Evolutionary conservation across 2,113 vertebrate species (phyloP), one percentile per base, ranked within the genome.

Genomic region (Chaenogobius annularis): DNA sequence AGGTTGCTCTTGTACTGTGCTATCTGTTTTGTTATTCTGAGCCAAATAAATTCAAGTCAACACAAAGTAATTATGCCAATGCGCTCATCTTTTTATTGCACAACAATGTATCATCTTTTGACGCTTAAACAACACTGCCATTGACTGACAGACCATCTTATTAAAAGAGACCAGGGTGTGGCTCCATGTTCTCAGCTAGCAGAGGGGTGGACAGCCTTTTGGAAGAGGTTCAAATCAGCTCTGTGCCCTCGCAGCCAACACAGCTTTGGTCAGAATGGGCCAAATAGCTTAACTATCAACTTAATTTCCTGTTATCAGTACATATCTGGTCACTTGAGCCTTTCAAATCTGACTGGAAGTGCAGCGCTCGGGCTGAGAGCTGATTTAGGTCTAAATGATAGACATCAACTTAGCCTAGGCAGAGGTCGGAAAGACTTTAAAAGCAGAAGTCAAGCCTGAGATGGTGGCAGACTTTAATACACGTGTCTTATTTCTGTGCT

Each of bases 21-120:
- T 75, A 50, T 72, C 20, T 46, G 5, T 15, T 22, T 31, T 70
- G 8, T 43, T 5, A 15, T 7, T 63, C 7, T 23, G 55, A 58
- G 22, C 35, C 5, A 7, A 43, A 76, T 59, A 50, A 92, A 89
- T 78, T 76, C 85, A 75, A 86, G 72, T 82, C 74, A 83, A 67
- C 87, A 90, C 83, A 68, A 74, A 19, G 54, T 59, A 79, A 89
- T 88, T 92, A 90, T 92, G 94, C 95, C 95, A 95, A 94, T 90
- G 94, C 93, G 92, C 93, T 94, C 90, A 90, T 89, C 85, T 88
- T 96, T 96, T 93, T 96, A 98, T 97, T 98, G 95, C 95, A 94
- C 94, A 95, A 92, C 90, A 92, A 92, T 85, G 88, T 91, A 90
- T 92, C 71, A 83, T 93, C 89, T 92, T 91, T 89, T 92, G 84